Evolutionary conservation across 2,888 invertebrate genomes (phyloP).

Genomic region (Dolichopus griseipennis): DNA sequence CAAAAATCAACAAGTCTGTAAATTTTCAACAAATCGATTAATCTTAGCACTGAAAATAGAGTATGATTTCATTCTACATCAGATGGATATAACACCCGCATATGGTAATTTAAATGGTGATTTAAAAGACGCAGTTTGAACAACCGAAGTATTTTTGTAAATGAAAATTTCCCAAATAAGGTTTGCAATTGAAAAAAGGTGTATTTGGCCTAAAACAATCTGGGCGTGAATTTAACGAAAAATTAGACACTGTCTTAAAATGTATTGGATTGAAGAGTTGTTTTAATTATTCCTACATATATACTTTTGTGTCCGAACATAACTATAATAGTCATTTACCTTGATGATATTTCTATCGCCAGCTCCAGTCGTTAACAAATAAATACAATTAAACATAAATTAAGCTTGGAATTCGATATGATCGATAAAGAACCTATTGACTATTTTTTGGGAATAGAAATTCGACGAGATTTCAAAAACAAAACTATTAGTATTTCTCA

Average conservation of each 20-base stretch:
- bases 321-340: constrained; percentile 13
- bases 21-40: constrained; percentile 16
- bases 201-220: constrained; percentile 14
- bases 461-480: neutral
- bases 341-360: constrained; percentile 2
- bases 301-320: constrained; percentile 8
- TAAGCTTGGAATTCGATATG: constrained; percentile 4
- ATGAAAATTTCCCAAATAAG: constrained; percentile 1
- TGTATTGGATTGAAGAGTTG: constrained; percentile 14
- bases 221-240: constrained; percentile 13
- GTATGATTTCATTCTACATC: no score
- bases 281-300: constrained; percentile 7
- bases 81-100: constrained; percentile 18
- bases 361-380: neutral
- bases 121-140: constrained; percentile 17
- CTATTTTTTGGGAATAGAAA: constrained; percentile 8
- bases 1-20: constrained; percentile 7
- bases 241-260: constrained; percentile 6
- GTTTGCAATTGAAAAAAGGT: constrained; percentile 11
- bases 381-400: neutral
- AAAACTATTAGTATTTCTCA: constrained; percentile 7
- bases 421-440: constrained; percentile 7
- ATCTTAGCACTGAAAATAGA: constrained; percentile 17
- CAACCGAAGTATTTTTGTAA: constrained; percentile 17
- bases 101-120: constrained; percentile 20